Percentiles rank a stretch among this genome's conserved stretches.
These are phyloP conservation scores for Apodemia zela DNA, from an alignment of 2,888 invertebrate genomes.

Conservation along the genomic window DNA sequence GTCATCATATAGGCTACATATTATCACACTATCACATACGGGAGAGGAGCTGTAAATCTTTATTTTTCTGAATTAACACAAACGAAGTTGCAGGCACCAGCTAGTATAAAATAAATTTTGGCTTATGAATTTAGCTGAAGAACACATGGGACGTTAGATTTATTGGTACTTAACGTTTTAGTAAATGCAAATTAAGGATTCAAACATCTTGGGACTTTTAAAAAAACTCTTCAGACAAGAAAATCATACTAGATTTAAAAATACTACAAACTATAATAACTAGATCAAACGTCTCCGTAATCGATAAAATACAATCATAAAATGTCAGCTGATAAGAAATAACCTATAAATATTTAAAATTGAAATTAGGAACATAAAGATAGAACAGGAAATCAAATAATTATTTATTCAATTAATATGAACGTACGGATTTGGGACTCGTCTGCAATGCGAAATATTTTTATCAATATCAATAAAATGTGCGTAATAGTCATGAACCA, in stretches of 20 bases:
- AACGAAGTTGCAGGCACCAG: too few species aligned
- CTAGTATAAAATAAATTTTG: too few species aligned
- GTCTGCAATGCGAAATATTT: conserved; percentile 25
- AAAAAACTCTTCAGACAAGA: not conserved
- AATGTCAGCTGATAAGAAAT: conserved; percentile 39
- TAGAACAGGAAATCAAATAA: not conserved
- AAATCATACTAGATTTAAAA: not conserved
- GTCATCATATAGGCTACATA: too few species aligned
- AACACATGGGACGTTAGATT: too few species aligned
- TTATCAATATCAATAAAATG: conserved; percentile 43
- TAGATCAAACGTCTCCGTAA: not conserved
- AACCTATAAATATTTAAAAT: conserved; percentile 28
- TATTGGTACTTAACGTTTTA: too few species aligned
- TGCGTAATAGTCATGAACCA: conserved; percentile 34
- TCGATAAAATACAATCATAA: conserved; percentile 8
- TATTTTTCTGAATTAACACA: too few species aligned
- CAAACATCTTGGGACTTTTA: not conserved
- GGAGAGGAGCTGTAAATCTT: too few species aligned
- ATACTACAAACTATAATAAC: not conserved
- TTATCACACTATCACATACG: too few species aligned
- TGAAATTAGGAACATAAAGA: not conserved
- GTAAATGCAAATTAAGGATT: too few species aligned
- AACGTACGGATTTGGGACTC: not conserved
- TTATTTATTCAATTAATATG: not conserved
- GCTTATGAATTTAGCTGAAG: too few species aligned